Evolutionary conservation across 2,797 vertebrate genomes (phyloP).

Genomic region (Acanthurus tractus): DNA sequence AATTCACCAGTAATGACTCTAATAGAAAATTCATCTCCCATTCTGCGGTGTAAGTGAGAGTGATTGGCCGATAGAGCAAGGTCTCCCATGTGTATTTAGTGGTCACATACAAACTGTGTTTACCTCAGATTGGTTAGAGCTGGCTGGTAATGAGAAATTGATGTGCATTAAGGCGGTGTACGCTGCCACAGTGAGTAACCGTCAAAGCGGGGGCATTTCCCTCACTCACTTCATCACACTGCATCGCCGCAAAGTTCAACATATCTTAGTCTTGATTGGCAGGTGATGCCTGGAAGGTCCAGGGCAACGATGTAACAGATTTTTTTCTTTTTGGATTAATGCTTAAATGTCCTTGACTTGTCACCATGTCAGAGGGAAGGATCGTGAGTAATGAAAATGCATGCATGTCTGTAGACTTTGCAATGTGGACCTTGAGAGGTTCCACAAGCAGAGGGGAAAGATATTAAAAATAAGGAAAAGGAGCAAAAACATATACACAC

Average conservation of each 20-base stretch:
- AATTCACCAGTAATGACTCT: conserved; percentile 30
- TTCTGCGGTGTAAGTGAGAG: conserved; percentile 25
- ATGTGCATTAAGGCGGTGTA: background rate
- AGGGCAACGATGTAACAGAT: too few relatives aligned
- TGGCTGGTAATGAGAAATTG: conserved; percentile 10
- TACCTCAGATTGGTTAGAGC: conserved; percentile 24
- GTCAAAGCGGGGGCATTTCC: background rate
- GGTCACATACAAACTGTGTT: conserved; percentile 35
- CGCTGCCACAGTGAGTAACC: background rate
- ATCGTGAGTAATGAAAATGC: background rate
- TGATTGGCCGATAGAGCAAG: conserved; percentile 17
- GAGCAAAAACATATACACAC: background rate
- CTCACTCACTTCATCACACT: background rate
- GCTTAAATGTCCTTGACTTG: conserved; percentile 10
- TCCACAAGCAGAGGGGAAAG: background rate
- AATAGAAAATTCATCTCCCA: conserved; percentile 52
- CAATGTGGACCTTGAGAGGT: background rate
- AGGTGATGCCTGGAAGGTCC: background rate
- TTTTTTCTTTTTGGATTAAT: background rate
- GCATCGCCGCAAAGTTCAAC: background rate
- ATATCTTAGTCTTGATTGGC: background rate
- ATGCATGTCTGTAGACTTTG: conserved; percentile 6
- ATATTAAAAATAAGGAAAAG: background rate
- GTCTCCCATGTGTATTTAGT: conserved; percentile 17
- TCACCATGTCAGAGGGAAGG: background rate